A percentile compares a stretch with the other conserved stretches of the same genome.
Conservation (phyloP, 1,140 invertebrate species). For the Hermatobates lingyangjiaoensis region DNA sequence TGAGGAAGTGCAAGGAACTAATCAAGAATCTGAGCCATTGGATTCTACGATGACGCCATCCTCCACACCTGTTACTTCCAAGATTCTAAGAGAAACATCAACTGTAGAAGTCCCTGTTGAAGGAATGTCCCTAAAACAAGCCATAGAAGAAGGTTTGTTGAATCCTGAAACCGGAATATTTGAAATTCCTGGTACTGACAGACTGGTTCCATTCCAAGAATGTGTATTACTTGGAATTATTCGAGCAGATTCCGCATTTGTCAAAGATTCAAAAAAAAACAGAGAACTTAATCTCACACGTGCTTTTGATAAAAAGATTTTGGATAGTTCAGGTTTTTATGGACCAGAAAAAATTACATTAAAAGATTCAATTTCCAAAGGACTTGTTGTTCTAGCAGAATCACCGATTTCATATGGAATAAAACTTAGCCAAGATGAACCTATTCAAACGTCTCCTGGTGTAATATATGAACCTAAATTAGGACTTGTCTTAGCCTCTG, state of each 20-base stretch:
- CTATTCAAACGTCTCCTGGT: conserved; percentile 43
- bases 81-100: conserved; percentile 1
- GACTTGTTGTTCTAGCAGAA: conserved; percentile 40
- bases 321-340: conserved; percentile 61
- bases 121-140: conserved; percentile 59
- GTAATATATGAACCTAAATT: conserved; percentile 57
- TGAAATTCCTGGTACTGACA: conserved; percentile 68
- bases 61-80: conserved; percentile 2
- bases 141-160: conserved; percentile 55
- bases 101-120: conserved; percentile 51
- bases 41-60: conserved; percentile 19
- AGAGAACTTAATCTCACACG: conserved; percentile 48
- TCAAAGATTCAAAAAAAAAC: conserved; percentile 50
- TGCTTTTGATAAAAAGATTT: conserved; percentile 54
- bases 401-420: background rate
- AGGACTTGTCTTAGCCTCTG: conserved; percentile 46
- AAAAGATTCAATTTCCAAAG: conserved; percentile 54
- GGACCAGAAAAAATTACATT: conserved; percentile 39
- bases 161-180: conserved; percentile 66
- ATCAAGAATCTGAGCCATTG: conserved; percentile 50
- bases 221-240: conserved; percentile 71
- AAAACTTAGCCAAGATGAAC: conserved; percentile 25
- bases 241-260: conserved; percentile 54
- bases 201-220: conserved; percentile 68
- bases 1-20: no score